phyloP scores from a whole-genome alignment of 2,113 vertebrate genomes.

The Maccullochella peelii region DNA sequence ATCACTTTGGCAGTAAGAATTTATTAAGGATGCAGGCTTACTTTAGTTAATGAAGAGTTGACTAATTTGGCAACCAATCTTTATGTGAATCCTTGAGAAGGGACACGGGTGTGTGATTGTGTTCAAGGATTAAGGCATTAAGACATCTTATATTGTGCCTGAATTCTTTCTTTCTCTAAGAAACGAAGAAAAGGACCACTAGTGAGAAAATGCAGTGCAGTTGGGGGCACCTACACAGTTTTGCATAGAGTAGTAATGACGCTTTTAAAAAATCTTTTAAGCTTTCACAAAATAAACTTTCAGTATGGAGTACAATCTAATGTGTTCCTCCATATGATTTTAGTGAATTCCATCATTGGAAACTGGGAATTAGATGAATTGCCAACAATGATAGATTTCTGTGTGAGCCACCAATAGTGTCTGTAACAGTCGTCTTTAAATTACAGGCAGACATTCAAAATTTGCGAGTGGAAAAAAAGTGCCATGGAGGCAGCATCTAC shows the following conservation, averaged over 20 bases:
- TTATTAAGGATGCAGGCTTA: background rate
- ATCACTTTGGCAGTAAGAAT: background rate
- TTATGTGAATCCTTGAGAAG: too few species aligned
- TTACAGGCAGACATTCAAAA: slow-evolving; percentile 7
- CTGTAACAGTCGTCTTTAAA: background rate
- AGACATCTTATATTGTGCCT: too few species aligned
- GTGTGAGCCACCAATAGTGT: background rate
- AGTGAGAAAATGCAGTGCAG: background rate
- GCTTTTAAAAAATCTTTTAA: background rate
- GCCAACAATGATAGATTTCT: background rate
- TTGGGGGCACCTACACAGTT: background rate
- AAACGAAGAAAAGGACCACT: background rate
- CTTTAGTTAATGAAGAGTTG: background rate
- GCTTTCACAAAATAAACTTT: background rate
- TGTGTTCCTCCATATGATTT: too few species aligned
- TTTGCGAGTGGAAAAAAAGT: background rate
- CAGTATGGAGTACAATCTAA: background rate
- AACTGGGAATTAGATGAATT: background rate
- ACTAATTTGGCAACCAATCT: background rate
- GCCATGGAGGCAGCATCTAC: background rate
- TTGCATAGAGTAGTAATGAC: background rate
- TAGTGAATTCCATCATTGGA: background rate
- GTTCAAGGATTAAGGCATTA: background rate
- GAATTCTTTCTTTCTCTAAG: background rate
- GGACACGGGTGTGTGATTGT: background rate